Base-by-base conservation (phyloP, 1,140 invertebrate species). In the Dendroctonus ponderosae region DNA sequence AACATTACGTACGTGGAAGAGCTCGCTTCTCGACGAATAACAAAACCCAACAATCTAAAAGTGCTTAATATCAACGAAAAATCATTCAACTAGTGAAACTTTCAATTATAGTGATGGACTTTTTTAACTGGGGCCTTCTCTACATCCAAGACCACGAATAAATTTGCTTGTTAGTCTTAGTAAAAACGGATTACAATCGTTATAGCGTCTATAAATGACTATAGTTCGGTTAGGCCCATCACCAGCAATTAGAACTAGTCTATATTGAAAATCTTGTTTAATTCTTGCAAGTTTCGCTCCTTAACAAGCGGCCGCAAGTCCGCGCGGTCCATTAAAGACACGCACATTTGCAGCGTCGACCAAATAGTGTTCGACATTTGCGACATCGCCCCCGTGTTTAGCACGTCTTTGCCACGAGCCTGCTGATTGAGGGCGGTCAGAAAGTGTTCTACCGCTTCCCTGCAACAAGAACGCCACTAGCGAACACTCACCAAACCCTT, bases 401-500 rank as follows among this genome's bases (percentile, higher is more conserved):
- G 64, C 73, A 79, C 62, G 80, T 88, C 79, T 79, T 81, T 86
- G 40, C 91, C 92, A 74, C 90, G 86, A 12, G 89, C 86, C 82
- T 99, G 96, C 79, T 96, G 90, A 81, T 96, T 96, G 7, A 99
- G 82, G 0, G 96, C 96, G 11, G 89, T 89, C 26, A 99, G 76
- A 71, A 99, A 91, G 81, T 99, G 97, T 80, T 98, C 96, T 42
- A 91, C 92, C 7, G 97, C 96, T 84, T 99, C 92, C 75, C 89
- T 92, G 71, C 82, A 74, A 66, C 26, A n/a, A 4, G 37, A 52
- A 52, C 5, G 14, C 37, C 5, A 52, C n/a, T 52, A 9, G 9
- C 50, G 8, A 52, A 9, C 0, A 15, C 26, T 52, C 8, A 5
- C n/a, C 0, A 0, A 6, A 7, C 0, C 8, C 5, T 12, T 12